phyloP scores from a whole-genome alignment of 2,888 invertebrate genomes.

The Lucinisca nassula region DNA sequence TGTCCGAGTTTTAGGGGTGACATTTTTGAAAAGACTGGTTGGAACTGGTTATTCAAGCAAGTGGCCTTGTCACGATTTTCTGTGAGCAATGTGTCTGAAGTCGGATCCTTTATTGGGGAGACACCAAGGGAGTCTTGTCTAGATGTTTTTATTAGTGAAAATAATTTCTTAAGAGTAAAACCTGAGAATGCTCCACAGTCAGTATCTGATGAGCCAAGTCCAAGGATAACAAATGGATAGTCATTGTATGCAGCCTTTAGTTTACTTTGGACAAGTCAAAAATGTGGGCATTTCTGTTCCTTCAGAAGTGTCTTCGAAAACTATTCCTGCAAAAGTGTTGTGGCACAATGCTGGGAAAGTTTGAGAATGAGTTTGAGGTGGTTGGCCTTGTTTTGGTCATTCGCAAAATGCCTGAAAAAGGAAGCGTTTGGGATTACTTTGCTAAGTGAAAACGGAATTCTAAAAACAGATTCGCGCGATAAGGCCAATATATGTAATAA shows the following conservation, averaged over 20 bases:
- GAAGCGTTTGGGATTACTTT: too few relatives aligned
- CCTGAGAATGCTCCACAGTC: background rate
- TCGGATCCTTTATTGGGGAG: conserved; percentile 1
- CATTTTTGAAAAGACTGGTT: conserved; percentile 13
- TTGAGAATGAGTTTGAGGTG: too few relatives aligned
- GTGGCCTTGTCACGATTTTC: conserved; percentile 1
- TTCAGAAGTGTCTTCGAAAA: too few relatives aligned
- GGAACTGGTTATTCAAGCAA: conserved; percentile 8
- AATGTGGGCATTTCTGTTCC: too few relatives aligned
- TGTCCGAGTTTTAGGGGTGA: background rate
- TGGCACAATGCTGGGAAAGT: too few relatives aligned
- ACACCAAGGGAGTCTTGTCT: conserved; percentile 1
- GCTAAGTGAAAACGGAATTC: too few relatives aligned
- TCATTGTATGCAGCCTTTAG: background rate
- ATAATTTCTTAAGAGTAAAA: conserved; percentile 17
- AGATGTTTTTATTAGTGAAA: conserved; percentile 5
- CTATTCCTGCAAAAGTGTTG: too few relatives aligned
- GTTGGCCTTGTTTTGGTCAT: too few relatives aligned
- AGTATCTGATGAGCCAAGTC: background rate
- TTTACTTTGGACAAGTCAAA: conserved; percentile 12
- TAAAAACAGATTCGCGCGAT: too few relatives aligned
- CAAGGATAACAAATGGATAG: background rate
- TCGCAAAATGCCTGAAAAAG: too few relatives aligned
- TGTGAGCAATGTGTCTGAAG: background rate
- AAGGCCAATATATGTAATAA: too few relatives aligned